Percentiles rank a stretch among this genome's conserved stretches.
Conservation (phyloP, 1,140 invertebrate species). For the Matsumurasca onukii region DNA sequence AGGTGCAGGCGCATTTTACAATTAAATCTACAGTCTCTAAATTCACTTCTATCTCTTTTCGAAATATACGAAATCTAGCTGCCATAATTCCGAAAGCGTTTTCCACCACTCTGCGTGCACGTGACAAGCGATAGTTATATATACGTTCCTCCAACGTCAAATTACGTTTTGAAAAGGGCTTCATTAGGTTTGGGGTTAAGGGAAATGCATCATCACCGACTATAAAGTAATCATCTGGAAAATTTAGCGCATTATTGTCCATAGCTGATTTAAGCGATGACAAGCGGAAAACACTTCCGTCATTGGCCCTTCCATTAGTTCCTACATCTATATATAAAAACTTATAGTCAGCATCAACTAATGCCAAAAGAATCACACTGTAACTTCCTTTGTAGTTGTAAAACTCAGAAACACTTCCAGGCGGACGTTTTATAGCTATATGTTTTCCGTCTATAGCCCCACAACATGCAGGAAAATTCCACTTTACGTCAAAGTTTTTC, state of each 20-base stretch:
- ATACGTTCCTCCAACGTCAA: constrained; percentile 41
- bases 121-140: constrained; percentile 46
- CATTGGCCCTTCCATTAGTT: constrained; percentile 45
- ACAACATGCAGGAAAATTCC: constrained; percentile 46
- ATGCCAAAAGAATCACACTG: constrained; percentile 49
- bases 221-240: constrained; percentile 42
- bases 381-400: constrained; percentile 49
- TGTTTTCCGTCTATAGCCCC: constrained; percentile 53
- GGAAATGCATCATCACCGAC: constrained; percentile 51
- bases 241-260: constrained; percentile 37
- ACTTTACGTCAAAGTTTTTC: constrained; percentile 40
- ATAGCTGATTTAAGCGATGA: constrained; percentile 35
- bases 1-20: constrained; percentile 30
- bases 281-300: constrained; percentile 46
- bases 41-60: constrained; percentile 43
- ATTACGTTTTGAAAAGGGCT: constrained; percentile 43
- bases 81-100: constrained; percentile 51
- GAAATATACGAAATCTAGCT: constrained; percentile 49
- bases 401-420: constrained; percentile 43
- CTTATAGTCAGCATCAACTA: constrained; percentile 48
- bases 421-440: constrained; percentile 42
- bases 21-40: constrained; percentile 38
- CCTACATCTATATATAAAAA: constrained; percentile 50
- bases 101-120: constrained; percentile 47
- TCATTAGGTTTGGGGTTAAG: constrained; percentile 46